Base-by-base conservation (phyloP, 2,797 vertebrate genomes). In the Hylomyscus alleni region DNA sequence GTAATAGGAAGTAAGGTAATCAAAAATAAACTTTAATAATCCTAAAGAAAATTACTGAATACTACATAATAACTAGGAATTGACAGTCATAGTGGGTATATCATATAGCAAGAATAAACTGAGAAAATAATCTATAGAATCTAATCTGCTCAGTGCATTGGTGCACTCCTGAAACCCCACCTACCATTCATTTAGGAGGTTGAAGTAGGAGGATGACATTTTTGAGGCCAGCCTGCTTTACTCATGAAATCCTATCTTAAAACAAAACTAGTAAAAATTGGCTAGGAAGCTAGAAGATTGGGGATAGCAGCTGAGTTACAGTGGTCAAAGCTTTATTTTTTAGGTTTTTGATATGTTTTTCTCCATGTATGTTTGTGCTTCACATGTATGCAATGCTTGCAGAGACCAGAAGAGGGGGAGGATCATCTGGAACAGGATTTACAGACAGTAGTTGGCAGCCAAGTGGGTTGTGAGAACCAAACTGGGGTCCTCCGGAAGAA, bases 21-120 rank as follows among this genome's bases (percentile, higher is more conserved):
- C 91, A 95, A 93, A 94, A 10, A 75, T 83, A 34, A 78, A 94
- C 20, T 77, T 95, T 82, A 84, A 62, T 47, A 97, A 89, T 69
- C 2, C 22, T 80, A 87, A 93, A 37, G 77, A 62, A 34, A 96
- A 60, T 62, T 80, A 89, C 20, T 89, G 40, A 94, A 67, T 85
- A 85, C 44, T 29, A 83, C 13, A 40, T 40, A 81, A 37, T 24
- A 44, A 50, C 26, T 77, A 77, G 15, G 75, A 77, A 75, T 52
- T 86, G 54, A 40, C 37, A 84, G 76, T 84, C 86, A 26, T 67
- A 95, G 40, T 77, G 62, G 69, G 22, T 84, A 85, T 26, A 67
- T n/a, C n/a, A 56, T 56, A 94, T 50, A 95, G 7, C 50, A 91
- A 93, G 89, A 93, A 8, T 60, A 91, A 91, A 93, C 52, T 47